Percentiles rank a stretch among this genome's conserved stretches.
Evolutionary conservation across 2,888 invertebrate species (phyloP).

Genomic region (Anthrax anthrax): DNA sequence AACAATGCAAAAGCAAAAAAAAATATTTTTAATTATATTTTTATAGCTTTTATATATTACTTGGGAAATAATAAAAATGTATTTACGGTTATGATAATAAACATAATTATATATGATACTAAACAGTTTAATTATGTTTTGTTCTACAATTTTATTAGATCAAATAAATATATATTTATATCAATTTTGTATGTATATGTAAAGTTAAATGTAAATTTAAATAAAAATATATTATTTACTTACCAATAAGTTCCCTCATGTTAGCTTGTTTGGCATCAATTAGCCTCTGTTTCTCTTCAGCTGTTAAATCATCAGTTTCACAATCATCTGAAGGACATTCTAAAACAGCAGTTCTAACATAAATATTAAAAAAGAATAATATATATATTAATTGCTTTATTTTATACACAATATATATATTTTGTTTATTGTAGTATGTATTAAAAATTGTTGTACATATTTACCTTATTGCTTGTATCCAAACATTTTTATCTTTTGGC

Average conservation of each 20-base stretch:
- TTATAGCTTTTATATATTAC: too few relatives aligned
- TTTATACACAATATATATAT: too few relatives aligned
- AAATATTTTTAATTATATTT: too few relatives aligned
- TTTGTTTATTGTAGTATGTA: too few relatives aligned
- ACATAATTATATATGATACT: too few relatives aligned
- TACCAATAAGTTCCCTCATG: conserved; percentile 68
- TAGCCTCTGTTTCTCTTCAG: conserved; percentile 63
- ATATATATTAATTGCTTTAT: background rate
- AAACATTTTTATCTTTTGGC: conserved; percentile 76
- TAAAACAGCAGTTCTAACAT: conserved; percentile 55
- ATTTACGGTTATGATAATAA: too few relatives aligned
- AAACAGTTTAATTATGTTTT: too few relatives aligned
- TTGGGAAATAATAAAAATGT: too few relatives aligned
- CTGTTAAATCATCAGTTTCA: conserved; percentile 55
- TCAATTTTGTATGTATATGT: background rate
- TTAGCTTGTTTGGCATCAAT: conserved; percentile 65
- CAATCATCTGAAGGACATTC: conserved; percentile 68
- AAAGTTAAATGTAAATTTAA: too few relatives aligned
- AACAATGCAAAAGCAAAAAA: too few relatives aligned
- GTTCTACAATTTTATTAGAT: too few relatives aligned
- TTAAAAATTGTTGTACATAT: background rate
- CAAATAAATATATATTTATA: background rate
- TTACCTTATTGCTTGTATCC: conserved; percentile 77
- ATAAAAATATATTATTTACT: conserved; percentile 20
- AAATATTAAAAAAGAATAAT: background rate